Percentiles rank a stretch among this genome's conserved stretches.
phyloP scores from a whole-genome alignment of 2,113 vertebrate species.

The human region DNA sequence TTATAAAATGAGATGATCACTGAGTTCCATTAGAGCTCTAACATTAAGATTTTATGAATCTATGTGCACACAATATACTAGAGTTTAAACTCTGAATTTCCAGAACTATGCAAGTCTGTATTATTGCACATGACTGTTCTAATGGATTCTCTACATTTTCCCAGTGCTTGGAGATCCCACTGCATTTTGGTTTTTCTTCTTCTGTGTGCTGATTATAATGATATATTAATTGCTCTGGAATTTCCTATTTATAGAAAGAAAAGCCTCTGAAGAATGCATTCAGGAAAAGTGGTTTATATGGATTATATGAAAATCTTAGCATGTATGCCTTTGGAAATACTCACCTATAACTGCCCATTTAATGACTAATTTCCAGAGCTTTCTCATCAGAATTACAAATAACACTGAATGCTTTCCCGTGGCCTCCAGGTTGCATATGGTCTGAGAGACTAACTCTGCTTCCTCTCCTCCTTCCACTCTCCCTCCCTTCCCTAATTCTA shows the following conservation, averaged over 20 bases:
- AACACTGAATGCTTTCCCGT: neutral
- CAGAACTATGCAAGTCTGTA: neutral
- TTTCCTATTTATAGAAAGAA: neutral
- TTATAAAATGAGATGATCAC: conserved; percentile 67
- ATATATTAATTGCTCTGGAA: neutral
- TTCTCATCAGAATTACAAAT: neutral
- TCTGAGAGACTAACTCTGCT: neutral
- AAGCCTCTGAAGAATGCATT: neutral
- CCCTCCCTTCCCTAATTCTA: neutral
- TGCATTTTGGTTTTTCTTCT: neutral
- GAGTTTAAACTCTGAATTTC: neutral
- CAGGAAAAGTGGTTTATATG: neutral
- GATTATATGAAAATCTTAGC: neutral
- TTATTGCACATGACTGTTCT: neutral
- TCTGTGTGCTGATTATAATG: neutral
- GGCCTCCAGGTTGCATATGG: neutral
- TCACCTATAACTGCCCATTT: neutral
- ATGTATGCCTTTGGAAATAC: neutral
- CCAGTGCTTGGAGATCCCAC: neutral
- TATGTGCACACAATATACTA: too few relatives aligned
- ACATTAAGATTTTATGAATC: neutral
- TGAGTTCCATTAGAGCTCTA: neutral
- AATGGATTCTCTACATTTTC: neutral
- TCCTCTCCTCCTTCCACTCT: neutral
- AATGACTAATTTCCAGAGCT: neutral